Conservation (phyloP, 2,113 vertebrate genomes). For the Dissostichus mawsoni region DNA sequence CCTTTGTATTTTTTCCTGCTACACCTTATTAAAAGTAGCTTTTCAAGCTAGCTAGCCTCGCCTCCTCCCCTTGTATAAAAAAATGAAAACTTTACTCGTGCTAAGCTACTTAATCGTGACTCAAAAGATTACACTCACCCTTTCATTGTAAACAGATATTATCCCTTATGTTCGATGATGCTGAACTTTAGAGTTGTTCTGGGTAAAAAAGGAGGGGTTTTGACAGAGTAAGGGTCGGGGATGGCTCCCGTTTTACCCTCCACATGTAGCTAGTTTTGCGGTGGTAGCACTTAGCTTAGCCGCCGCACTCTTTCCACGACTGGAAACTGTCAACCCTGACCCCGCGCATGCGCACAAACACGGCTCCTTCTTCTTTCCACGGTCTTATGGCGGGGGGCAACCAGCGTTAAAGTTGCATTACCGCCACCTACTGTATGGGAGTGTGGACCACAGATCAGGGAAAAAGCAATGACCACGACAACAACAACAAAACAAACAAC, state of each 20-base stretch:
- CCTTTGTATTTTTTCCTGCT: not conserved
- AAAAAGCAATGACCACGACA: not conserved
- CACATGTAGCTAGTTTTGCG: conserved; percentile 85
- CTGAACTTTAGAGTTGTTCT: conserved; percentile 68
- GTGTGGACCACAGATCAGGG: no score
- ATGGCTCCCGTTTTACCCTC: conserved; percentile 84
- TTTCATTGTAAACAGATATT: conserved; percentile 84
- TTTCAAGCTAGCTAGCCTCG: conserved; percentile 65
- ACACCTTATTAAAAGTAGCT: conserved; percentile 44
- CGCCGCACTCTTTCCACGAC: conserved; percentile 75
- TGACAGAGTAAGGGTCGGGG: conserved; percentile 80
- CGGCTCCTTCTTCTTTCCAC: not conserved
- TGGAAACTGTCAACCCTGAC: conserved; percentile 79
- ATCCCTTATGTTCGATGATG: conserved; percentile 68
- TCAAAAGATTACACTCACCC: conserved; percentile 82
- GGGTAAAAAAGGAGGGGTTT: conserved; percentile 60
- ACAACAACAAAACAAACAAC: not conserved
- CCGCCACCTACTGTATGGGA: no score
- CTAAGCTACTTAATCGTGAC: conserved; percentile 61
- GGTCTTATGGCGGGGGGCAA: not conserved
- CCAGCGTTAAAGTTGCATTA: no score
- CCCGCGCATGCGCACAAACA: conserved; percentile 69
- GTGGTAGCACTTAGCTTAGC: conserved; percentile 80
- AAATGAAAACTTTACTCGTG: conserved; percentile 80
- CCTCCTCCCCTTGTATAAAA: conserved; percentile 73